These are phyloP conservation scores for Gallinago nigripennis DNA, from an alignment of 2,797 vertebrate species.

Conservation along the genomic window DNA sequence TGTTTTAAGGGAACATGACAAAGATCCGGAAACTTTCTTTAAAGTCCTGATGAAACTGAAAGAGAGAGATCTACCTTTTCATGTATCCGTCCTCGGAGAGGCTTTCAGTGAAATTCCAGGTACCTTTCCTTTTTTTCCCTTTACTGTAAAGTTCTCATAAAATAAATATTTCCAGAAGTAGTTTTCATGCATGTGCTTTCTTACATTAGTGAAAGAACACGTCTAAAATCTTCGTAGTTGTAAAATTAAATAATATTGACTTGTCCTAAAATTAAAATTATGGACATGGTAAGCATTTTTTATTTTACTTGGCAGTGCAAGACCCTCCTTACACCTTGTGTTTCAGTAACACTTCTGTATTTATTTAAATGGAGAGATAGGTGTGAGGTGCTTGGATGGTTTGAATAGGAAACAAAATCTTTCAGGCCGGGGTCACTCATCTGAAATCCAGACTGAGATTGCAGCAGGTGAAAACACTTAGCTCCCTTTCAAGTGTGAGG, in stretches of 20 bases:
- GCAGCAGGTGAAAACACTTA: slow-evolving; percentile 66
- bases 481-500: slow-evolving; percentile 52
- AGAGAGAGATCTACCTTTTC: slow-evolving; percentile 81
- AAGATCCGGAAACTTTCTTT: slow-evolving; percentile 95
- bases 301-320: slow-evolving; percentile 42
- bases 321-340: slow-evolving; percentile 53
- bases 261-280: slow-evolving; percentile 37
- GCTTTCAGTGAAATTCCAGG: slow-evolving; percentile 91
- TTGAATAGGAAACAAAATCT: slow-evolving; percentile 44
- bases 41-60: slow-evolving; percentile 88
- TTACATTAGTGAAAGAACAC: slow-evolving; percentile 8
- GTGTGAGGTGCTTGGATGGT: slow-evolving; percentile 28
- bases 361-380: slow-evolving; percentile 53
- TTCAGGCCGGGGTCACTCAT: slow-evolving; percentile 14
- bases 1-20: slow-evolving; percentile 96
- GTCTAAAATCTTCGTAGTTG: neutral
- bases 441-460: slow-evolving; percentile 54
- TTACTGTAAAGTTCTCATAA: slow-evolving; percentile 1
- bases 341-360: slow-evolving; percentile 37
- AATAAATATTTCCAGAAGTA: neutral
- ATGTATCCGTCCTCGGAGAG: slow-evolving; percentile 89
- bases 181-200: neutral
- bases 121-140: slow-evolving; percentile 74
- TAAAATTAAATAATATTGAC: slow-evolving; percentile 5
- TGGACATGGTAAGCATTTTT: slow-evolving; percentile 18